These are phyloP conservation scores for Sthenelais limicola DNA, from an alignment of 2,888 invertebrate genomes.

Conservation along the genomic window DNA sequence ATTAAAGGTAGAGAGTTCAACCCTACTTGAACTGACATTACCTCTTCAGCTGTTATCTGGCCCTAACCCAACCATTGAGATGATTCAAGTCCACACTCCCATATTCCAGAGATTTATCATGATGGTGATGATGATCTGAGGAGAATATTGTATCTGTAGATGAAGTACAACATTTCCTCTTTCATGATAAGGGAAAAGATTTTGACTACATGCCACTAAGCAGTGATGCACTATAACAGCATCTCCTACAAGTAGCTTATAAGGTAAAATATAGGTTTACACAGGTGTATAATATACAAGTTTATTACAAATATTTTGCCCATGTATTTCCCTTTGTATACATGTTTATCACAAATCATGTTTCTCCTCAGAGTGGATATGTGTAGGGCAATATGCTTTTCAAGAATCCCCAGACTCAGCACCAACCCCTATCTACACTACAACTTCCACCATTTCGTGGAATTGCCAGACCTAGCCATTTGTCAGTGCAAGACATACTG, in stretches of 20 bases:
- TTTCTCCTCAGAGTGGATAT: slow-evolving; percentile 35
- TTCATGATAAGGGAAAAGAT: slow-evolving; percentile 40
- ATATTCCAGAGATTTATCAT: slow-evolving; percentile 6
- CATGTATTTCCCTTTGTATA: no score
- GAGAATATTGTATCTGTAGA: slow-evolving; percentile 35
- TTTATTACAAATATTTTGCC: no score
- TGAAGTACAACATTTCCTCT: slow-evolving; percentile 37
- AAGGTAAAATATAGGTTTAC: slow-evolving; percentile 18
- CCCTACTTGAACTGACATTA: slow-evolving; percentile 5
- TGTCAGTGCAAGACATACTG: background rate
- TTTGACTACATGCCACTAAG: slow-evolving; percentile 43
- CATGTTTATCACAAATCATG: background rate
- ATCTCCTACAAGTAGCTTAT: slow-evolving; percentile 43
- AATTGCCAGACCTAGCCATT: background rate
- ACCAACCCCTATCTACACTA: slow-evolving; percentile 1
- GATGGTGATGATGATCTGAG: background rate
- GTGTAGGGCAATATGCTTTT: slow-evolving; percentile 25
- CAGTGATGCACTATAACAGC: slow-evolving; percentile 43
- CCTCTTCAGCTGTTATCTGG: slow-evolving; percentile 24
- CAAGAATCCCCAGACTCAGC: background rate
- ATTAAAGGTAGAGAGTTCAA: no score
- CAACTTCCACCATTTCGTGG: background rate
- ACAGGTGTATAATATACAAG: background rate
- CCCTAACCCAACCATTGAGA: slow-evolving; percentile 1
- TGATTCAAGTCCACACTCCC: background rate